phyloP scores from a whole-genome alignment of 2,113 vertebrate species.

The Gulo gulo region DNA sequence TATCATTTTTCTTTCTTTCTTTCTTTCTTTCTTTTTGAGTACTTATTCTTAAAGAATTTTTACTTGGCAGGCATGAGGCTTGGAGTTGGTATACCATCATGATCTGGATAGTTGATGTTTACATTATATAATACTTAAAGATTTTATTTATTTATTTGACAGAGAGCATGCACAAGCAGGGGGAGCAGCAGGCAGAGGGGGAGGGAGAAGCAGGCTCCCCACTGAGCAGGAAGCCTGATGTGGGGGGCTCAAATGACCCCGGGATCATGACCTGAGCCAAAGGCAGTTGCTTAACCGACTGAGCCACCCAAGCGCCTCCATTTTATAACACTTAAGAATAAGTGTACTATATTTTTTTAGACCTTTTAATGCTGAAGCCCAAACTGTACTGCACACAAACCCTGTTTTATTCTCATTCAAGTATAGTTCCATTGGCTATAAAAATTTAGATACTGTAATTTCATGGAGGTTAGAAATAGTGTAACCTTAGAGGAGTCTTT shows the following conservation, averaged over 20 bases:
- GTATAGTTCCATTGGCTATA: background rate
- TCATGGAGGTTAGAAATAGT: background rate
- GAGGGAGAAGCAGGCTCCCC: background rate
- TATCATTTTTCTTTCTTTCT: background rate
- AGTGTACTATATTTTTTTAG: background rate
- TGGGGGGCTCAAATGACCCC: too few relatives aligned
- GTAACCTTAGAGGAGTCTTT: background rate
- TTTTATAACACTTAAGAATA: background rate
- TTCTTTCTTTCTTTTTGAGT: too few relatives aligned
- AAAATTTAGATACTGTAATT: background rate
- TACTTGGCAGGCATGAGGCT: background rate
- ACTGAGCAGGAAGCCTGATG: too few relatives aligned
- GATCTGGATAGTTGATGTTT: background rate
- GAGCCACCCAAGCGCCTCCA: background rate
- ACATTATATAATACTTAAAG: background rate
- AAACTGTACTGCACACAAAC: background rate
- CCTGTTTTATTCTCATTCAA: background rate
- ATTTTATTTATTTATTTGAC: background rate
- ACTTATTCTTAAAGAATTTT: background rate
- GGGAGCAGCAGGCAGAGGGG: background rate
- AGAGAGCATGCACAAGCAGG: background rate
- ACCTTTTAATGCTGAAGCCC: background rate
- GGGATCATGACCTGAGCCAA: too few relatives aligned
- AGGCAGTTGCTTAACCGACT: background rate
- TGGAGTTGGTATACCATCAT: background rate